Evolutionary conservation across 2,888 invertebrate genomes (phyloP).

Genomic region (Morpho deidamia): DNA sequence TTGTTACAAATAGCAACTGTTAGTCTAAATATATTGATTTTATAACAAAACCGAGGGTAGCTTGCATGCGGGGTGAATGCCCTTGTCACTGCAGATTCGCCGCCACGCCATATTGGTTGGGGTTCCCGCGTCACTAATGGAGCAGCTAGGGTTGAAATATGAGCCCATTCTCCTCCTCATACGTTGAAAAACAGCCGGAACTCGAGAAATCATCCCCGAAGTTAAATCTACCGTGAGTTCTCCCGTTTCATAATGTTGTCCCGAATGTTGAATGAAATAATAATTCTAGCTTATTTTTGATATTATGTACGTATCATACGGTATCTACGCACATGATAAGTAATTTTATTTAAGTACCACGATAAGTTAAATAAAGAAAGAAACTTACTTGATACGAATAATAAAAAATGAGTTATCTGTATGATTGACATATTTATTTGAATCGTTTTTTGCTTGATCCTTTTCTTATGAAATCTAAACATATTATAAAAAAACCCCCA

Average conservation of each 20-base stretch:
- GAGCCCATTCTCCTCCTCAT: conserved; percentile 58
- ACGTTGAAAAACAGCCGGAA: conserved; percentile 56
- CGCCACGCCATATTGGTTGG: conserved; percentile 67
- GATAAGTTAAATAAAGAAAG: too few relatives aligned
- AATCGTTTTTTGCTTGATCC: too few relatives aligned
- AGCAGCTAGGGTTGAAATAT: conserved; percentile 69
- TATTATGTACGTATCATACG: too few relatives aligned
- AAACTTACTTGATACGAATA: too few relatives aligned
- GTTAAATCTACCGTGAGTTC: conserved; percentile 36
- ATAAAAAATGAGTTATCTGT: too few relatives aligned
- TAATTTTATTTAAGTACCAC: too few relatives aligned
- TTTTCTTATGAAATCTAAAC: too few relatives aligned
- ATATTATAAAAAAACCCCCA: too few relatives aligned
- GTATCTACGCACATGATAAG: too few relatives aligned
- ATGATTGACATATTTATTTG: too few relatives aligned
- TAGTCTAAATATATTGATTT: conserved; percentile 74
- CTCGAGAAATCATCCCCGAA: conserved; percentile 41
- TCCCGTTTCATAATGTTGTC: conserved; percentile 28
- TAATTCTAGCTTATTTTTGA: conserved; percentile 18
- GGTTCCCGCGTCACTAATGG: conserved; percentile 70
- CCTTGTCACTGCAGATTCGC: conserved; percentile 74
- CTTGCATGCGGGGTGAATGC: conserved; percentile 70
- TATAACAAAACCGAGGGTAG: conserved; percentile 75
- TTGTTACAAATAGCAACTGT: conserved; percentile 31
- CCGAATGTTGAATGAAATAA: conserved; percentile 24